Evolutionary conservation across 2,797 vertebrate species (phyloP).

Genomic region (Falco biarmicus): DNA sequence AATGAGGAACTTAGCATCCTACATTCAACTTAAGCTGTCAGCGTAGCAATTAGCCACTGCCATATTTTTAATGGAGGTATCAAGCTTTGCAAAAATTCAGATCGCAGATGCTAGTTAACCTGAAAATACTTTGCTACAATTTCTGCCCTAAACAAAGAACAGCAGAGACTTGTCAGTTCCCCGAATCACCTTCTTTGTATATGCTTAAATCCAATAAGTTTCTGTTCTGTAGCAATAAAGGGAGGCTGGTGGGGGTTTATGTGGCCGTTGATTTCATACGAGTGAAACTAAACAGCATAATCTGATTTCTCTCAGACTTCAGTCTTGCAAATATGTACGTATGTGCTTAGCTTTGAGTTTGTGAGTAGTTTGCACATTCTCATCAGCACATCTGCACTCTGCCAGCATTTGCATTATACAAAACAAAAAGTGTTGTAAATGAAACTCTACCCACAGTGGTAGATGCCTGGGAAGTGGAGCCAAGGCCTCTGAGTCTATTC

Average conservation of each 20-base stretch:
- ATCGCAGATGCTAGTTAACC: background rate
- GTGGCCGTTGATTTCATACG: background rate
- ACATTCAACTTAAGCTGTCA: constrained; percentile 53
- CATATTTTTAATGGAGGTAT: background rate
- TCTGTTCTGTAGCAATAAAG: background rate
- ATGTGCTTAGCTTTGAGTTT: background rate
- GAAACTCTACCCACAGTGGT: background rate
- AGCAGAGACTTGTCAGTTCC: background rate
- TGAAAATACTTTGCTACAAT: background rate
- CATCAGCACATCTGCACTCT: background rate
- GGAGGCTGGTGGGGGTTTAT: background rate
- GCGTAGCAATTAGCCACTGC: constrained; percentile 28
- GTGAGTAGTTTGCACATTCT: background rate
- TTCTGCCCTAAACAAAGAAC: background rate
- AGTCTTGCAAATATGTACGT: background rate
- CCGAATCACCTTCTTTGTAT: background rate
- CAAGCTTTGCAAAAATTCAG: background rate
- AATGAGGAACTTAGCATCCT: constrained; percentile 43
- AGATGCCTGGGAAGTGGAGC: background rate
- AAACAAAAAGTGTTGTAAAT: background rate
- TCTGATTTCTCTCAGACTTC: background rate
- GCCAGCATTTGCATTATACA: background rate
- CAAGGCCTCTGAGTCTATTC: background rate
- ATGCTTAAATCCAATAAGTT: background rate
- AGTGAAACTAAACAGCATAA: background rate